phyloP scores from a whole-genome alignment of 2,797 vertebrate species.

The Phrynocephalus vlangalii region DNA sequence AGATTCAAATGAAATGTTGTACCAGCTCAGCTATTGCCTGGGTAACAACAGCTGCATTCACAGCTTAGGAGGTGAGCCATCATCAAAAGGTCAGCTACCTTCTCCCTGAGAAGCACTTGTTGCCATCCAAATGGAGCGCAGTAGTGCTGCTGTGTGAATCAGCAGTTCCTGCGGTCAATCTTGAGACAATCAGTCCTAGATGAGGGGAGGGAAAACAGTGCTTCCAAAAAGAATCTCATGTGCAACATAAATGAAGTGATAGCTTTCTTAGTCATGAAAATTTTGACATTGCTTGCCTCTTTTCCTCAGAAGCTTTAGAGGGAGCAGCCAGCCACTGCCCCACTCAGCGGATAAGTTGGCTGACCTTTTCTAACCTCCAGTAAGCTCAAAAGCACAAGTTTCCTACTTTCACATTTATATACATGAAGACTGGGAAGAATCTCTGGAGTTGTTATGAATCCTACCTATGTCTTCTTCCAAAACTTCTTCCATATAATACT shows the following conservation, averaged over 20 bases:
- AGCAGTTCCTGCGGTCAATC: neutral
- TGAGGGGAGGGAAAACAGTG: neutral
- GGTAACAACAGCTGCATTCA: too few species aligned
- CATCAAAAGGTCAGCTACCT: too few species aligned
- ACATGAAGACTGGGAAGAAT: neutral
- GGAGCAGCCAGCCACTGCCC: neutral
- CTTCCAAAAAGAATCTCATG: neutral
- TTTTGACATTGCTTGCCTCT: neutral
- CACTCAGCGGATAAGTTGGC: neutral
- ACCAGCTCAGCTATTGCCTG: too few species aligned
- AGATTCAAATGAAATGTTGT: too few species aligned
- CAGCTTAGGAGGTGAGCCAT: too few species aligned
- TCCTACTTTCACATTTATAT: neutral
- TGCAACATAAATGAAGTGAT: conserved; percentile 8
- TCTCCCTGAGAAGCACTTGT: too few species aligned
- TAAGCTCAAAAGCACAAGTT: neutral
- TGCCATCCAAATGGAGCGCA: too few species aligned
- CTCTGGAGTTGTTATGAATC: neutral
- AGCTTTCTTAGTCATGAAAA: neutral
- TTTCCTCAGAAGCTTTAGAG: neutral
- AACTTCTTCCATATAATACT: too few species aligned
- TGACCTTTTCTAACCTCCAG: conserved; percentile 1
- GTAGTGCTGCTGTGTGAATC: neutral
- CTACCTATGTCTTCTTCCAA: too few species aligned
- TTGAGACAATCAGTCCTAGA: neutral